Base-by-base conservation (phyloP, 2,113 vertebrate species). In the Speoplatyrhinus poulsoni region DNA sequence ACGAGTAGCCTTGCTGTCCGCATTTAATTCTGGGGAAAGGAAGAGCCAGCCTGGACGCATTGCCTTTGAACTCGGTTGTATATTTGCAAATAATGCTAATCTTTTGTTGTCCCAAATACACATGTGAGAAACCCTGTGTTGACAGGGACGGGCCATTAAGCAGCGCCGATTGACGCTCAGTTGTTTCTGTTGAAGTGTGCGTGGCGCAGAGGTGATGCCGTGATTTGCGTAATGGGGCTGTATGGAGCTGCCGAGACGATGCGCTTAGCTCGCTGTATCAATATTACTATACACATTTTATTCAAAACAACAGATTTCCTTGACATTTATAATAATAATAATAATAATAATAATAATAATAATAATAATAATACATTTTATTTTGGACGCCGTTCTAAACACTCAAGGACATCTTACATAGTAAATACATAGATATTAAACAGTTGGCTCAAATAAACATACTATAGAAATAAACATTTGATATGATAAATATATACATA, bases 71-170 rank as follows among this genome's bases (percentile, higher is more conserved):
- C 89, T 90, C 89, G 69, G 88, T 66, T 90, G 86, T 85, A 82
- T 90, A 87, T 92, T 91, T 92, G 89, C 86, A 86, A 90, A 83
- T 90, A 87, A 90, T 82, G 82, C 73, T 88, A 85, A 90, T 92
- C 91, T 92, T 91, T 91, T 92, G 90, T 93, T 86, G 84, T 82
- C 76, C 79, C 87, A 88, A 89, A 91, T 91, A 84, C 87, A 90
- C 91, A 88, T 67, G 87, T 82, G 73, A 82, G 85, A 87, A 79
- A 69, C 67, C 67, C 52, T 69, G 84, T 90, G 87, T 91, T 92
- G 85, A 85, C 86, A 70, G 82, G 77, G 41, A 48, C 62, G 77
- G 76, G 73, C 89, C 84, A 87, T 91, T 87, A 90, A 61, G 67
- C 70, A 17, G 65, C 54, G 46, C 3, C 67, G 59, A 63, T 67